A percentile compares a stretch with the other conserved stretches of the same genome.
These are phyloP conservation scores for Coelopa frigida DNA, from an alignment of 1,140 invertebrate genomes.

Conservation along the genomic window DNA sequence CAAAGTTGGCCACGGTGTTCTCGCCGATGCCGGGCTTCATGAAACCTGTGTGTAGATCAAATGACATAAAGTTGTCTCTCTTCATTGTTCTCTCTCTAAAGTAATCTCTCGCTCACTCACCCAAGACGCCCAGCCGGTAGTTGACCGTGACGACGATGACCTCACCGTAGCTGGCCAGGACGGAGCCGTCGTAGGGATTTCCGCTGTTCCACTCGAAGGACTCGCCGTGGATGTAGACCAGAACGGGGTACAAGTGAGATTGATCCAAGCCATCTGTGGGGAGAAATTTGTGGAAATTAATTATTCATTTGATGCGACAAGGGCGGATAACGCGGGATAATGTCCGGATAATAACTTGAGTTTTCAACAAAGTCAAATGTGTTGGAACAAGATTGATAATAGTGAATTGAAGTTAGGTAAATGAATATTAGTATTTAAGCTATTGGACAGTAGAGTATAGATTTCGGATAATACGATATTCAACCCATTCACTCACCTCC, in stretches of 20 bases:
- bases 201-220: slow-evolving; percentile 90
- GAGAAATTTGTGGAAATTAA: too few relatives aligned
- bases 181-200: slow-evolving; percentile 84
- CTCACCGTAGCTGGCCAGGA: slow-evolving; percentile 79
- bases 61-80: not conserved
- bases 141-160: slow-evolving; percentile 91
- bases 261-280: too few relatives aligned
- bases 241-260: slow-evolving; percentile 56
- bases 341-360: too few relatives aligned
- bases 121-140: slow-evolving; percentile 84
- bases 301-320: too few relatives aligned
- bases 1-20: slow-evolving; percentile 73
- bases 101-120: slow-evolving; percentile 49
- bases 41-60: slow-evolving; percentile 57
- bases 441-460: too few relatives aligned
- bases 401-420: too few relatives aligned
- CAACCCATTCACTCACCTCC: slow-evolving; percentile 52
- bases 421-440: too few relatives aligned
- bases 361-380: too few relatives aligned
- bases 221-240: slow-evolving; percentile 88
- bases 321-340: too few relatives aligned
- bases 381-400: too few relatives aligned
- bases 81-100: not conserved
- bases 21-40: slow-evolving; percentile 65
- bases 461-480: too few relatives aligned